These are phyloP conservation scores for Diadumene lineata DNA, from an alignment of 92 coral and sea anemone species.

Conservation along the genomic window DNA sequence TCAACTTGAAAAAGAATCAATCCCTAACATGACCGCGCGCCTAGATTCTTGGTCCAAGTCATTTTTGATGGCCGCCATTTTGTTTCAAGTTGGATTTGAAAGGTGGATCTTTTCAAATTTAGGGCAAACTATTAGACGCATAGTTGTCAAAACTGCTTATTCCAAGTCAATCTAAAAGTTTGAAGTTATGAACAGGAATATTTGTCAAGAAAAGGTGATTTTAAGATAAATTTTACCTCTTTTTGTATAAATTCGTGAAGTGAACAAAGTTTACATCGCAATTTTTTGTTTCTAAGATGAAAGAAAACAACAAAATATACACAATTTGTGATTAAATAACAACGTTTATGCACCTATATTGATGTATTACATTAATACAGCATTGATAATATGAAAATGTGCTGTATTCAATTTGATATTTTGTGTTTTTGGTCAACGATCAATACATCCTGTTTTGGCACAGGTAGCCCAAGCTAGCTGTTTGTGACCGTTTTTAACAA, in stretches of 20 bases:
- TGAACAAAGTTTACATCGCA: not conserved
- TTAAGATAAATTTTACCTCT: not conserved
- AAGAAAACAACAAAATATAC: not conserved
- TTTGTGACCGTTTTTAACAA: too few relatives aligned
- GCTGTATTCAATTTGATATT: not conserved
- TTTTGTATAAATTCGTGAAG: not conserved
- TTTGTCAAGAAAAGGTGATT: not conserved
- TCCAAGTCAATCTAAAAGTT: not conserved
- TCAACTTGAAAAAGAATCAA: constrained; percentile 15
- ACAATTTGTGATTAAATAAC: not conserved
- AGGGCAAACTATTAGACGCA: not conserved
- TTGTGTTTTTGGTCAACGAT: not conserved
- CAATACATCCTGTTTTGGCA: not conserved
- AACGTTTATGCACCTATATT: not conserved
- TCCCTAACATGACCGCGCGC: constrained; percentile 25
- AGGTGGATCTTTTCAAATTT: not conserved
- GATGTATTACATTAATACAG: not conserved
- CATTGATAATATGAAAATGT: not conserved
- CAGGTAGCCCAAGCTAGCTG: too few relatives aligned
- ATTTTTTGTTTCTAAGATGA: not conserved
- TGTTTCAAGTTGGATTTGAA: constrained; percentile 11
- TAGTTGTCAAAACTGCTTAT: not conserved
- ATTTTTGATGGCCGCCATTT: not conserved
- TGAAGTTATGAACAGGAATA: not conserved
- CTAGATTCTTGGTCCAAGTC: not conserved